Evolutionary conservation across 2,888 invertebrate genomes (phyloP).

Genomic region (Poecilus cupreus): DNA sequence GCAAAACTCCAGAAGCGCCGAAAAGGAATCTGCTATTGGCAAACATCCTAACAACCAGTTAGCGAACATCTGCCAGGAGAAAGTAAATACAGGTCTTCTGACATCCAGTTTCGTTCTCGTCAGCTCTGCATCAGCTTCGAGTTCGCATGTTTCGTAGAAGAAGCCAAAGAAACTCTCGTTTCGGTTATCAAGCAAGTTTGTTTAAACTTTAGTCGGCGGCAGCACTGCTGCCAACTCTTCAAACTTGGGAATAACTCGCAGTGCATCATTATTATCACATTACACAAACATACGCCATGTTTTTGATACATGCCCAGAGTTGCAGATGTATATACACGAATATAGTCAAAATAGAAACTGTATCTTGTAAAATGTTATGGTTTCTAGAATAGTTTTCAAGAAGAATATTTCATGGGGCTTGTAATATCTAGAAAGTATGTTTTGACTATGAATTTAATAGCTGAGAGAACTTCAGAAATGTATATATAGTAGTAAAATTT

Average conservation of each 20-base stretch:
- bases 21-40: background rate
- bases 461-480: too few relatives aligned
- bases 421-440: background rate
- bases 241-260: background rate
- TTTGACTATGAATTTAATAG: too few relatives aligned
- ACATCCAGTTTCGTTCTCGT: too few relatives aligned
- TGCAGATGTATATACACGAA: background rate
- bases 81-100: background rate
- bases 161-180: background rate
- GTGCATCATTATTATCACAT: slow-evolving; percentile 6
- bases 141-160: background rate
- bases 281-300: background rate
- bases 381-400: too few relatives aligned
- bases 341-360: too few relatives aligned
- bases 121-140: too few relatives aligned
- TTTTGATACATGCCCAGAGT: too few relatives aligned
- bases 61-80: background rate
- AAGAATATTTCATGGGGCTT: too few relatives aligned
- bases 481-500: background rate
- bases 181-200: slow-evolving; percentile 24
- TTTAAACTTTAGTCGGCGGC: background rate
- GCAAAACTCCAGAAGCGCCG: too few relatives aligned
- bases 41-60: background rate
- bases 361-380: too few relatives aligned
- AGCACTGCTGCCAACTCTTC: background rate